phyloP scores from a whole-genome alignment of 2,113 vertebrate genomes.

The Tetrax tetrax region DNA sequence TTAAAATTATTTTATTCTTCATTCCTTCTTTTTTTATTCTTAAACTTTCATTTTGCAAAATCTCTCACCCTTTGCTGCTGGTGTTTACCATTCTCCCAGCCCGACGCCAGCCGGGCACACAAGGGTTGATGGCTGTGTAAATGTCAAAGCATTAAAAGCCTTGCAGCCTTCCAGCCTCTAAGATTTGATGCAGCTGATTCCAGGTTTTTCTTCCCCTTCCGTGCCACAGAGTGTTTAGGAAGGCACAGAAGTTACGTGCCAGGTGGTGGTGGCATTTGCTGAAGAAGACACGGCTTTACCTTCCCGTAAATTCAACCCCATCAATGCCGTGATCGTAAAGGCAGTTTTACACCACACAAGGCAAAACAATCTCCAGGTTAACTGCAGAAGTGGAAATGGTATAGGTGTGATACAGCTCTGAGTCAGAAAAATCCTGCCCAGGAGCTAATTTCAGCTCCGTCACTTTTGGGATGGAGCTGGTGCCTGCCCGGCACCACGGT shows the following conservation, averaged over 20 bases:
- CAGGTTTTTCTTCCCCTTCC: not conserved
- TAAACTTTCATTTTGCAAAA: not conserved
- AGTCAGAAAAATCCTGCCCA: not conserved
- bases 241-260: not conserved
- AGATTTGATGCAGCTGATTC: not conserved
- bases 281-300: not conserved
- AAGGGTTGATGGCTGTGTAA: not conserved
- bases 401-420: not conserved
- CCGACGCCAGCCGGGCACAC: rapidly evolving
- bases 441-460: not conserved
- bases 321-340: not conserved
- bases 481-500: rapidly evolving
- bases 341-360: not conserved
- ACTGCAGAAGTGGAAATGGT: not conserved
- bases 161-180: not conserved
- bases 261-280: not conserved
- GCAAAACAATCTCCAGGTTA: not conserved
- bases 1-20: not conserved
- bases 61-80: not conserved
- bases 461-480: not conserved
- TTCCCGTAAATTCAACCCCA: not conserved
- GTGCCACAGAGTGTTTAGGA: not conserved
- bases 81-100: not conserved
- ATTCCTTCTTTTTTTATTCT: not conserved
- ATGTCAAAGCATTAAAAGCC: not conserved